phyloP scores from a whole-genome alignment of 2,113 vertebrate genomes.

The mouse (Mus musculus) region DNA sequence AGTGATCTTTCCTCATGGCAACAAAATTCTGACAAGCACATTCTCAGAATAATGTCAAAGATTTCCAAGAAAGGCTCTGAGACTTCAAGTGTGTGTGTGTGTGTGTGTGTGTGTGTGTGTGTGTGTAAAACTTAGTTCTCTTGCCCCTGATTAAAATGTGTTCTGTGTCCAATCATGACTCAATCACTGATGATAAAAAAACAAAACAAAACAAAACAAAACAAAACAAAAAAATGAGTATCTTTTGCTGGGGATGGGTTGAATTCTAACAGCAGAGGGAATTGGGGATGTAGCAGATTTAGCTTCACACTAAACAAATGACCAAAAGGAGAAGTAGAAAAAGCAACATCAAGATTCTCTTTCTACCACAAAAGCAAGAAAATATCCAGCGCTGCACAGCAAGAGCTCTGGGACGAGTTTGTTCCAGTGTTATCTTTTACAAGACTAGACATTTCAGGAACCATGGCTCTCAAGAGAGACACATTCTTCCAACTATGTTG shows the following conservation, averaged over 20 bases:
- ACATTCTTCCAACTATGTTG: background rate
- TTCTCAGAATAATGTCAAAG: background rate
- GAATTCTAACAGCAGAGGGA: background rate
- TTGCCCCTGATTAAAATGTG: background rate
- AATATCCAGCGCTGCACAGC: background rate
- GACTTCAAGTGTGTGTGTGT: background rate
- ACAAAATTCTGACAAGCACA: background rate
- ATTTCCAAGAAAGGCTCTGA: background rate
- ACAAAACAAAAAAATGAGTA: background rate
- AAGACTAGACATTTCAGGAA: constrained; percentile 39
- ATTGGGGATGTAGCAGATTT: background rate
- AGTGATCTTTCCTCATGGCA: background rate
- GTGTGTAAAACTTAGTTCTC: background rate
- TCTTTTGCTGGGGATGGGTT: background rate
- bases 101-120: background rate
- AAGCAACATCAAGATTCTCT: background rate
- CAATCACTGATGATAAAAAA: no score
- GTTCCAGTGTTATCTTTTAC: background rate
- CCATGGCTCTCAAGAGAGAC: background rate
- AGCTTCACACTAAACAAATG: background rate
- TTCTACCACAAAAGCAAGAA: constrained; percentile 2
- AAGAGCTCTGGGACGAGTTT: background rate
- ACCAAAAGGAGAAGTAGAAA: background rate
- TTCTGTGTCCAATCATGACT: background rate
- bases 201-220: no score